Percentiles rank a stretch among this genome's conserved stretches.
phyloP scores from a whole-genome alignment of 2,797 vertebrate species.

The Melanotaenia trifasciata region DNA sequence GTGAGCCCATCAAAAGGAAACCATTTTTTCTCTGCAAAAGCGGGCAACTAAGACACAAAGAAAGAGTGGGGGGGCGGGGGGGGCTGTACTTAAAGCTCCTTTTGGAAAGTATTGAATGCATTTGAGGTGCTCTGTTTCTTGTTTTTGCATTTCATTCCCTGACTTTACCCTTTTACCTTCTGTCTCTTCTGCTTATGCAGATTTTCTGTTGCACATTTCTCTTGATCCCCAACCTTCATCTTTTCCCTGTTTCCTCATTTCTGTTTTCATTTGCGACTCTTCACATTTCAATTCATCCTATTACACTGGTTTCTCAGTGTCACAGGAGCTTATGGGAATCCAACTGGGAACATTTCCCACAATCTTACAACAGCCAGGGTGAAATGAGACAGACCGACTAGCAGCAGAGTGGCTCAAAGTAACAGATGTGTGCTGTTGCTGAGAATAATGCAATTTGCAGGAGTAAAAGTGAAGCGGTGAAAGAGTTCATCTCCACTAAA shows the following conservation, averaged over 20 bases:
- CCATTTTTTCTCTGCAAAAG: conserved; percentile 31
- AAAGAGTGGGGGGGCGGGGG: not conserved
- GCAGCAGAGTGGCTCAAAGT: not conserved
- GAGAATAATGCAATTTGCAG: conserved; percentile 19
- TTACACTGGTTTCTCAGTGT: conserved; percentile 27
- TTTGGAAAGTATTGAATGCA: conserved; percentile 16
- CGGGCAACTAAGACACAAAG: conserved; percentile 18
- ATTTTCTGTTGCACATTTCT: conserved; percentile 22
- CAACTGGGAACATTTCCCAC: conserved; percentile 30
- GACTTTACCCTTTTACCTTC: conserved; percentile 19
- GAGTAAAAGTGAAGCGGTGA: conserved; percentile 2
- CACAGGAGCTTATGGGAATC: conserved; percentile 38
- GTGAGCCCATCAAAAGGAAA: conserved; percentile 47
- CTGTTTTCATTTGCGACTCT: conserved; percentile 5
- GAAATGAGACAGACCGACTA: conserved; percentile 24
- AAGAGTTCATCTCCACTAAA: conserved; percentile 1
- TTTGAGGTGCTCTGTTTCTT: conserved; percentile 31
- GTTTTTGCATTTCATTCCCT: conserved; percentile 27
- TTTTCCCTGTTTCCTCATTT: conserved; percentile 5
- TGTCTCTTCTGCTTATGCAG: conserved; percentile 23
- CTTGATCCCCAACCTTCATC: conserved; percentile 29
- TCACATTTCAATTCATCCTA: conserved; percentile 39
- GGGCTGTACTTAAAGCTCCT: conserved; percentile 23
- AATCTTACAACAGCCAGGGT: conserved; percentile 28
- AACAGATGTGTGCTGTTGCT: conserved; percentile 9